Evolutionary conservation across 2,113 vertebrate species (phyloP).

Genomic region (Notiomystis cincta): DNA sequence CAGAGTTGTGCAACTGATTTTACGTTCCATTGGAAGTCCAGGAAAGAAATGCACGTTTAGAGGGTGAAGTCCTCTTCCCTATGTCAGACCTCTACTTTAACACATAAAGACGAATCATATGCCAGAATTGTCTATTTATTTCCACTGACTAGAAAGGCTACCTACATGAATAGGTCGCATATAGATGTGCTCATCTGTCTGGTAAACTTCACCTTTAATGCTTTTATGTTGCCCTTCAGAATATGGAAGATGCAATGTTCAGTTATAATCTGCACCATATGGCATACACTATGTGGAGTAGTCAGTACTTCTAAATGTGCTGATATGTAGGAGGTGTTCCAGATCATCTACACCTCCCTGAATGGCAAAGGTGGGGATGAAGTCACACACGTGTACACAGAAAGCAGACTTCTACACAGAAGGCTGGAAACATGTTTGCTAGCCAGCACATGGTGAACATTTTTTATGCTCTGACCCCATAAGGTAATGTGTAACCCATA

Average conservation of each 20-base stretch:
- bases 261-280: not conserved
- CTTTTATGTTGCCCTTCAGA: not conserved
- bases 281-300: not conserved
- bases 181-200: not conserved
- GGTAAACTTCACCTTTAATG: not conserved
- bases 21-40: rapidly evolving
- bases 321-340: not conserved
- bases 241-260: not conserved
- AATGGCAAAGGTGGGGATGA: not conserved
- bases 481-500: not conserved
- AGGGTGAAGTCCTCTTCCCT: not conserved
- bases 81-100: not conserved
- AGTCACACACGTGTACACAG: not conserved
- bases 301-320: not conserved
- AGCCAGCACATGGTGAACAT: not conserved
- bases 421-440: not conserved
- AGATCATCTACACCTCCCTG: not conserved
- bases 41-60: not conserved
- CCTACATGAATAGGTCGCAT: not conserved
- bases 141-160: not conserved
- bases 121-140: not conserved
- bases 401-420: not conserved
- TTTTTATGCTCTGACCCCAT: not conserved
- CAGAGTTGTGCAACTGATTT: not conserved
- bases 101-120: not conserved